Conservation (phyloP, 2,113 vertebrate species). For the Planiliza haematocheilus region DNA sequence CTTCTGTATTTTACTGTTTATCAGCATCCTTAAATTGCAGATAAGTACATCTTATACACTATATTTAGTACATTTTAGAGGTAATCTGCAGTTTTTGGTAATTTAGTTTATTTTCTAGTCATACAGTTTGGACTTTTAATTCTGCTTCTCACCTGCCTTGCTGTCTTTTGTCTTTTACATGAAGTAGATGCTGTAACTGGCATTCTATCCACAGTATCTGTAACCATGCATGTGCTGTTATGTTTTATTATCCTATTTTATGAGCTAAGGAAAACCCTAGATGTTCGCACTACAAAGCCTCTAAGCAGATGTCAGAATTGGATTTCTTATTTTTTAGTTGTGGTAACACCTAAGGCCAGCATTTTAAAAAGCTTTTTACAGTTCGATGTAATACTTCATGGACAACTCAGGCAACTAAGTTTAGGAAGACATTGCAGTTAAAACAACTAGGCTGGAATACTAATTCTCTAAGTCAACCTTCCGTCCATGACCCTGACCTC, state of each 20-base stretch:
- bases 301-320: not conserved
- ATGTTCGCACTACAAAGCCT: not conserved
- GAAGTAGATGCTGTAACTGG: not conserved
- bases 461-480: not conserved
- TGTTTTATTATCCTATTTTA: not conserved
- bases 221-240: not conserved
- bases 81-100: no score
- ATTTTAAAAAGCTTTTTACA: not conserved
- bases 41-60: no score
- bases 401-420: no score
- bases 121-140: not conserved
- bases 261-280: not conserved
- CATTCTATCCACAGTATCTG: not conserved
- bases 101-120: not conserved
- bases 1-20: no score
- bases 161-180: not conserved
- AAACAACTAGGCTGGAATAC: not conserved
- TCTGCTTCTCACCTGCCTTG: no score
- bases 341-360: not conserved
- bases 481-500: not conserved
- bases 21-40: no score
- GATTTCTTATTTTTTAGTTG: not conserved
- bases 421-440: not conserved
- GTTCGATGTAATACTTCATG: not conserved
- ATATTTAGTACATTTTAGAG: no score